phyloP scores from a whole-genome alignment of 2,888 invertebrate genomes.

The Tenthredo amoena region DNA sequence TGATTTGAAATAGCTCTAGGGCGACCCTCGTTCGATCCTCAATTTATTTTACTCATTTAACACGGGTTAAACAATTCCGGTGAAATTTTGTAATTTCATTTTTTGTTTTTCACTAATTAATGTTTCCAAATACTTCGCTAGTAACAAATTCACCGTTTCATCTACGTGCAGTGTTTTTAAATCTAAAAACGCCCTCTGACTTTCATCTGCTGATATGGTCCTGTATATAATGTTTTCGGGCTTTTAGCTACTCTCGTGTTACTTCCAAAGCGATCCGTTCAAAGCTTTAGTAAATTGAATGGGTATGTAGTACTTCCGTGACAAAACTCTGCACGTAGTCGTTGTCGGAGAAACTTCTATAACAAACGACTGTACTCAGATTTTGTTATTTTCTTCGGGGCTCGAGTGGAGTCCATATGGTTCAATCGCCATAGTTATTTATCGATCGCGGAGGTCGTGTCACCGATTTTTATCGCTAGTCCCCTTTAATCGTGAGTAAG shows the following conservation, averaged over 20 bases:
- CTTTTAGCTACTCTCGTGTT: conserved; percentile 8
- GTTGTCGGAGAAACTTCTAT: conserved; percentile 29
- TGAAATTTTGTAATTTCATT: neutral
- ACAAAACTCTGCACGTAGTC: neutral
- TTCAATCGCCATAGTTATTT: conserved; percentile 44
- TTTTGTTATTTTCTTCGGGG: conserved; percentile 11
- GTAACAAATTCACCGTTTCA: neutral
- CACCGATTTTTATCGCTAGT: conserved; percentile 44
- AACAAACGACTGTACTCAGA: neutral
- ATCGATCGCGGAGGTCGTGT: conserved; percentile 45
- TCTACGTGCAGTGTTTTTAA: neutral
- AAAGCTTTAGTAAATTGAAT: neutral
- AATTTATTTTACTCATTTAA: conserved; percentile 24
- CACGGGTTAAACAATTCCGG: neutral
- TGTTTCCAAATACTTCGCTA: neutral
- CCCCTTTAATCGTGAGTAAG: neutral
- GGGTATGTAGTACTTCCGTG: neutral
- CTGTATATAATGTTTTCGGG: neutral
- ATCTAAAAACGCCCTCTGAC: neutral
- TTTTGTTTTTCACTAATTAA: neutral
- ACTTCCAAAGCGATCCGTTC: conserved; percentile 16
- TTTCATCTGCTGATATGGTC: neutral
- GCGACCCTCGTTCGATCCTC: neutral
- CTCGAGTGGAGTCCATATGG: neutral
- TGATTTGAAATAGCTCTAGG: neutral